A percentile compares a stretch with the other conserved stretches of the same genome.
Evolutionary conservation across 2,797 vertebrate species (phyloP).

Genomic region (Pangasius macronema): DNA sequence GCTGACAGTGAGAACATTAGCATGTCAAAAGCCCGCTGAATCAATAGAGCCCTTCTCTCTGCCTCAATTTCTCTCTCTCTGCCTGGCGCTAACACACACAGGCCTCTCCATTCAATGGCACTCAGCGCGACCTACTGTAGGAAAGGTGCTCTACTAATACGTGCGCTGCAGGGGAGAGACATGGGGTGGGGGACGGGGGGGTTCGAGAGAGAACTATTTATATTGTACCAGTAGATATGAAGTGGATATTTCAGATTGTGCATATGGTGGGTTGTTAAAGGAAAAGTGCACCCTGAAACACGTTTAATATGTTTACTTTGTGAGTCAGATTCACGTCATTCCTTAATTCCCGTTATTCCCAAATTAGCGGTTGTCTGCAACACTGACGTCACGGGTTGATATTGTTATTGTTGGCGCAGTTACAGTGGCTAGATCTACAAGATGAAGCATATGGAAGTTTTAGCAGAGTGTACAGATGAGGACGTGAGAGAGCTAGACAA

Average conservation of each 20-base stretch:
- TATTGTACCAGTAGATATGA: constrained; percentile 16
- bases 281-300: not conserved
- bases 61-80: constrained; percentile 48
- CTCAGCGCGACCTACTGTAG: constrained; percentile 48
- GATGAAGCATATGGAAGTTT: too few species aligned
- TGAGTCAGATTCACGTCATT: not conserved
- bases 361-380: not conserved
- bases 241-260: constrained; percentile 16
- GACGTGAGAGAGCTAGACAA: not conserved
- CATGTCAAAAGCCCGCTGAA: constrained; percentile 75
- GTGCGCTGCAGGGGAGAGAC: constrained; percentile 39
- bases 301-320: not conserved
- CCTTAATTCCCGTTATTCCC: not conserved
- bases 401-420: not conserved
- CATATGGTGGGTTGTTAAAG: not conserved
- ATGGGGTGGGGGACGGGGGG: not conserved
- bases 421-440: not conserved
- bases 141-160: constrained; percentile 48
- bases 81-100: constrained; percentile 51
- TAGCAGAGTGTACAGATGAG: not conserved
- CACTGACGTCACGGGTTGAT: not conserved
- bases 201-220: constrained; percentile 36
- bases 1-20: constrained; percentile 71
- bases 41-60: constrained; percentile 69
- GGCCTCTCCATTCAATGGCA: constrained; percentile 52